Evolutionary conservation across 2,797 vertebrate species (phyloP), one percentile per base, ranked within the genome.

Genomic region (Parauchenoglanis punctatus): DNA sequence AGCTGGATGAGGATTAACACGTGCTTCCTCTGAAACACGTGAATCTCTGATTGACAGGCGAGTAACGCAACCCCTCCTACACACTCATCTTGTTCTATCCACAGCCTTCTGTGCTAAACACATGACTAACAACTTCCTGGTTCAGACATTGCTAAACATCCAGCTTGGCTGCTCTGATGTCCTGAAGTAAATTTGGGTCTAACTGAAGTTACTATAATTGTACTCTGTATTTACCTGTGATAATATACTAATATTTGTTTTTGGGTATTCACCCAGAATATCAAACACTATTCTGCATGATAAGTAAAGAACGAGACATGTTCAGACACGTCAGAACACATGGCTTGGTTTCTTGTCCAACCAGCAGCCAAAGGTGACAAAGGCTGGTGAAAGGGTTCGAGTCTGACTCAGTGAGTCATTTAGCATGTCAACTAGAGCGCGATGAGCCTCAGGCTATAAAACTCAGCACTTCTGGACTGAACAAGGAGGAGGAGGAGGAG

Each of bases 371-470:
- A 46, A 25, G 44, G 28, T 75, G 75, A 35, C 35, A 49, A 46
- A 65, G 44, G 63, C 76, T 54, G 84, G 82, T 80, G 11, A 73
- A 72, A 84, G 73, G 35, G 58, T 86, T 84, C 4, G 72, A 85
- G 65, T 17, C 68, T 85, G 90, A 87, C 89, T 83, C 87, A 85
- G 88, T 88, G 78, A 73, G 91, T 89, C 56, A 83, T 85, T 85
- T 73, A 82, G 88, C 88, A 85, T 88, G 90, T 93, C 91, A 91
- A 89, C 87, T 82, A 86, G 25, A 89, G 89, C 28, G 70, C 88
- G 90, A 86, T 93, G 85, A 93, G 91, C 91, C 87, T 85, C 40
- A 44, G 63, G 90, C 90, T 86, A 88, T 94, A 93, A 95, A 94
- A 92, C 89, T 15, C 89, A 89, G 83, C 87, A 84, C 78, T 87